These are phyloP conservation scores for Smittia aterrima DNA, from an alignment of 2,888 invertebrate genomes.

Conservation along the genomic window DNA sequence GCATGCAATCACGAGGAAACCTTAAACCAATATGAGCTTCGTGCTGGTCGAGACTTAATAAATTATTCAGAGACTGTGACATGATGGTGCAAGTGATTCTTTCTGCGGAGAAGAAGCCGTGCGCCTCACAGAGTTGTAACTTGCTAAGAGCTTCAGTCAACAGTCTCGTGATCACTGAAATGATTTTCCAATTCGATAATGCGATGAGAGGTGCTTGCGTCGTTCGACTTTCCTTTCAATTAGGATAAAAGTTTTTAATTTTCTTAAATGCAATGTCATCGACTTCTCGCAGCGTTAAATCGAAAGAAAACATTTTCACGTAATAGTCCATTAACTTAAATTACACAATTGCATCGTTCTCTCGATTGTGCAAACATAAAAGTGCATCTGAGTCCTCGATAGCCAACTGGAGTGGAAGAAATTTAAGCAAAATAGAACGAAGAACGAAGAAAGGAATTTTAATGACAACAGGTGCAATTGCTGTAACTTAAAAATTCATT, in stretches of 20 bases:
- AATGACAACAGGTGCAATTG: constrained; percentile 21
- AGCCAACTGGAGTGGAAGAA: too few relatives aligned
- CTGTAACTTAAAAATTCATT: constrained; percentile 29
- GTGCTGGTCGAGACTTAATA: neutral
- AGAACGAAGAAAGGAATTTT: neutral
- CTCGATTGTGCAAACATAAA: neutral
- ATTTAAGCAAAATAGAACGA: neutral
- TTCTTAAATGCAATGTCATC: too few relatives aligned
- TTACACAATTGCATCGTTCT: neutral
- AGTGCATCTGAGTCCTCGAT: constrained; percentile 22
- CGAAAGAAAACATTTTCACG: too few relatives aligned
- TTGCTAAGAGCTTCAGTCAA: constrained; percentile 14
- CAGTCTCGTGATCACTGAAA: constrained; percentile 30
- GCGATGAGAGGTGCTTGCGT: too few relatives aligned
- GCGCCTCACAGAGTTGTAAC: neutral
- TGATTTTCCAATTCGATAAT: neutral
- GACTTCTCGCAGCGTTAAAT: too few relatives aligned
- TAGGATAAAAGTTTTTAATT: too few relatives aligned
- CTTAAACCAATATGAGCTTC: neutral
- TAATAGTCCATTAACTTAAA: neutral
- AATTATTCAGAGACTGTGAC: neutral
- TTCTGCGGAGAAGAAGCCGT: neutral
- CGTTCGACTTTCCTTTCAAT: too few relatives aligned
- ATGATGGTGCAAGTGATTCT: neutral
- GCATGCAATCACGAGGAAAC: neutral